Conservation (phyloP, 2,113 vertebrate genomes). For the Aldabrachelys gigantea region DNA sequence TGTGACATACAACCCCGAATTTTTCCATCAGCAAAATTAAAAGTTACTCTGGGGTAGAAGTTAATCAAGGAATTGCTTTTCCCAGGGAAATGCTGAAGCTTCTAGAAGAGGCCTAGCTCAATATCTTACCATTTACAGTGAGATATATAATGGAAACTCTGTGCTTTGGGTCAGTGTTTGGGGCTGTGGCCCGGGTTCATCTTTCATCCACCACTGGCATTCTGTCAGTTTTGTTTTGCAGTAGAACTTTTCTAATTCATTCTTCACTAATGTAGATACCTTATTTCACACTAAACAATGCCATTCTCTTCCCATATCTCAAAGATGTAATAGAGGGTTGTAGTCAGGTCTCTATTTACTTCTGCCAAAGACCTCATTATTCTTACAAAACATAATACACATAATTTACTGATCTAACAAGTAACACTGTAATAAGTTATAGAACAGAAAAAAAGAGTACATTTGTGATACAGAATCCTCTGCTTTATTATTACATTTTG, state of each 20-base stretch:
- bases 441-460: background rate
- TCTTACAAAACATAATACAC: background rate
- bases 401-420: too few relatives aligned
- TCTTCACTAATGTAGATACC: background rate
- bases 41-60: background rate
- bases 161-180: background rate
- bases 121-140: background rate
- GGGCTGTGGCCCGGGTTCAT: background rate
- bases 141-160: background rate
- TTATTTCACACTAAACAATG: background rate
- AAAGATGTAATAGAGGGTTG: background rate
- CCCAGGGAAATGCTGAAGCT: background rate
- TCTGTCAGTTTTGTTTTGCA: background rate
- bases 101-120: background rate
- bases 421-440: background rate
- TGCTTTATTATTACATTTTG: background rate
- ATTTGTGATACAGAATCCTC: background rate
- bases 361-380: background rate
- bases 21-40: background rate
- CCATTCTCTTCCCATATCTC: background rate
- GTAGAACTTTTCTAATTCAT: background rate
- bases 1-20: background rate
- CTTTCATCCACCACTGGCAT: background rate
- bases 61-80: background rate
- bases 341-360: background rate